phyloP scores from a whole-genome alignment of 2,113 vertebrate species.

The Coryphaenoides rupestris region DNA sequence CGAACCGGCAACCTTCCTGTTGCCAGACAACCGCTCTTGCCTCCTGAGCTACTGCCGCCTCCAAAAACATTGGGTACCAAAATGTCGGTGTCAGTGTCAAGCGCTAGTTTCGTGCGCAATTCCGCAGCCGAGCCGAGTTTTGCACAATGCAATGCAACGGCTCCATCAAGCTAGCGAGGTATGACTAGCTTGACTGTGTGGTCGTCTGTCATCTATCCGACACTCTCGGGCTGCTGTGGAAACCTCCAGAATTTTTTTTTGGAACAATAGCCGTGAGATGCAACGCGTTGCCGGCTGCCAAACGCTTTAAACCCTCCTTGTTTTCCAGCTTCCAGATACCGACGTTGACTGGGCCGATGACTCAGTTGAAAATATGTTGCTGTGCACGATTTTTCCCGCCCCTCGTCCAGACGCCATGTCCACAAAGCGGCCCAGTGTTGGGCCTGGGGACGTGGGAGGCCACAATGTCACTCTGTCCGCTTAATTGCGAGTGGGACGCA shows the following conservation, averaged over 20 bases:
- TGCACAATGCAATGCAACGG: too few relatives aligned
- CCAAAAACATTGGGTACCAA: too few relatives aligned
- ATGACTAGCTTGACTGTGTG: too few relatives aligned
- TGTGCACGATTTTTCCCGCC: slow-evolving; percentile 64
- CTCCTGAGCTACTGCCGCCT: too few relatives aligned
- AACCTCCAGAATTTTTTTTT: neutral
- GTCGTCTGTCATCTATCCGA: too few relatives aligned
- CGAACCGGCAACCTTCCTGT: too few relatives aligned
- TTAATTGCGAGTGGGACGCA: slow-evolving; percentile 78
- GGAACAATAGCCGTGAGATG: slow-evolving; percentile 17
- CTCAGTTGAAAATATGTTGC: slow-evolving; percentile 76
- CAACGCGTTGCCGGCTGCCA: slow-evolving; percentile 19
- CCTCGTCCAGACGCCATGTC: slow-evolving; percentile 65
- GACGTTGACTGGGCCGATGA: slow-evolving; percentile 71
- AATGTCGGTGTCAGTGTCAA: too few relatives aligned
- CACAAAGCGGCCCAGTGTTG: slow-evolving; percentile 79
- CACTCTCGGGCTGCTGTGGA: neutral
- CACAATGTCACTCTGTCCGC: slow-evolving; percentile 76
- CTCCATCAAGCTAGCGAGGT: too few relatives aligned
- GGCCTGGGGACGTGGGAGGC: slow-evolving; percentile 64
- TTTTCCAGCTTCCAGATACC: slow-evolving; percentile 58
- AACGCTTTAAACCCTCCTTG: slow-evolving; percentile 51
- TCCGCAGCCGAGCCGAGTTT: too few relatives aligned
- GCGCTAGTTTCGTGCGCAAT: too few relatives aligned
- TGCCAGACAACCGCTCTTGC: too few relatives aligned